Percentiles rank a stretch among this genome's conserved stretches.
Evolutionary conservation across 2,113 vertebrate species (phyloP).

Genomic region (Percina caprodes): DNA sequence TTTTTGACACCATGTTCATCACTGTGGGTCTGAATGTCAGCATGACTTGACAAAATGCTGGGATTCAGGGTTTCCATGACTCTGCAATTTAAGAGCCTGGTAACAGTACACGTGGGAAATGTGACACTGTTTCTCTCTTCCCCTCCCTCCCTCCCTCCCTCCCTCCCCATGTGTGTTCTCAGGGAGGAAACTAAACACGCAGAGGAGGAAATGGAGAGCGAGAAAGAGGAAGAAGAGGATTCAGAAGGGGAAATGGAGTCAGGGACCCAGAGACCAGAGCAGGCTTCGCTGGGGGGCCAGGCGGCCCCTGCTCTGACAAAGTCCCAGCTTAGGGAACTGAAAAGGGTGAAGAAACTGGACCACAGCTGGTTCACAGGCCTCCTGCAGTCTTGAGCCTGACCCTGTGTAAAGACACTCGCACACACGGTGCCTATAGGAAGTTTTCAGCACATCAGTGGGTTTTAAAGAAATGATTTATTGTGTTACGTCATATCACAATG

Average conservation of each 20-base stretch:
- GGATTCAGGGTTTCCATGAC: background rate
- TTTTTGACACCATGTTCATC: background rate
- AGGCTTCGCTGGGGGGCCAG: slow-evolving; percentile 17
- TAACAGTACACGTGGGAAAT: background rate
- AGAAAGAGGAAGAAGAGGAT: slow-evolving; percentile 85
- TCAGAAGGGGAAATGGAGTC: slow-evolving; percentile 86
- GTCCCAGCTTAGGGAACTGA: slow-evolving; percentile 88
- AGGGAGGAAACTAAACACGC: slow-evolving; percentile 65
- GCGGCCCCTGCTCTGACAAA: slow-evolving; percentile 82
- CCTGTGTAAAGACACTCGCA: background rate
- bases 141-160: too few species aligned
- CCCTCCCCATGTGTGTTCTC: background rate
- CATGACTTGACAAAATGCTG: background rate
- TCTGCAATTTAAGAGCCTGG: background rate
- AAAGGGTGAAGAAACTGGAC: slow-evolving; percentile 88
- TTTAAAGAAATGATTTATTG: background rate
- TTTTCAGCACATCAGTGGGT: background rate
- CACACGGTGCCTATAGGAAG: background rate
- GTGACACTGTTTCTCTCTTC: background rate
- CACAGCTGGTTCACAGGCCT: slow-evolving; percentile 87
- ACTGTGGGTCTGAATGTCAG: background rate
- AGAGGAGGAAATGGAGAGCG: slow-evolving; percentile 89
- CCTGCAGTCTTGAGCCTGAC: slow-evolving; percentile 51
- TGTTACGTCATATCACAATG: background rate
- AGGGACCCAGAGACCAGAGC: slow-evolving; percentile 58